These are phyloP conservation scores for Cyanistes caeruleus DNA, from an alignment of 2,113 vertebrate species.

Conservation along the genomic window DNA sequence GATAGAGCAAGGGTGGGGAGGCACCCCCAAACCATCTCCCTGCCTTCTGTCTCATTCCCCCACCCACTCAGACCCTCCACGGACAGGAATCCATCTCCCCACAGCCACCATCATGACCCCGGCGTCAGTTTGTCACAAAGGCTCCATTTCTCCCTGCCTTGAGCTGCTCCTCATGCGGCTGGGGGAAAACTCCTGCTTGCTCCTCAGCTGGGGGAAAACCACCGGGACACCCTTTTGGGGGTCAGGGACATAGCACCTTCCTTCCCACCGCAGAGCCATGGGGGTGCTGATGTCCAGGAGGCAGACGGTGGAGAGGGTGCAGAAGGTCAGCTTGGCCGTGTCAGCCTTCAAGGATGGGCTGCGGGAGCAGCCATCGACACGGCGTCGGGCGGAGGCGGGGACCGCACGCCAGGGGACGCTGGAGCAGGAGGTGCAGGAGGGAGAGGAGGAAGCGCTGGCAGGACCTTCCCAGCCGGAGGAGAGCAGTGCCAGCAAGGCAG, in stretches of 20 bases:
- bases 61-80: neutral
- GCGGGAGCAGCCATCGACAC: constrained; percentile 78
- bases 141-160: neutral
- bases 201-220: neutral
- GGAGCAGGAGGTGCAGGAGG: constrained; percentile 75
- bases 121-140: neutral
- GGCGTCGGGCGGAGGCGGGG: constrained; percentile 59
- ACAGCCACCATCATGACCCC: neutral
- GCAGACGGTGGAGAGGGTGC: constrained; percentile 96
- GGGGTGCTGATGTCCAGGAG: constrained; percentile 97
- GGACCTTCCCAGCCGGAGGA: constrained; percentile 71
- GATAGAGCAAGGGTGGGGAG: neutral
- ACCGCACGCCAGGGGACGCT: constrained; percentile 54
- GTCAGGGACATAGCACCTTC: neutral
- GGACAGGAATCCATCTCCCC: neutral
- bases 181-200: neutral
- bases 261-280: constrained; percentile 79
- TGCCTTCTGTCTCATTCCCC: neutral
- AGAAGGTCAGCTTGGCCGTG: constrained; percentile 92
- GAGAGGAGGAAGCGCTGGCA: constrained; percentile 65
- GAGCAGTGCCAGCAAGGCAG: constrained; percentile 79
- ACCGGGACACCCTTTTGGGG: accelerated
- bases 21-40: neutral
- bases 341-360: constrained; percentile 92
- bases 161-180: too few species aligned